Percentiles rank a stretch among this genome's conserved stretches.
phyloP scores from a whole-genome alignment of 1,140 invertebrate species.

The Propsilocerus akamusi region DNA sequence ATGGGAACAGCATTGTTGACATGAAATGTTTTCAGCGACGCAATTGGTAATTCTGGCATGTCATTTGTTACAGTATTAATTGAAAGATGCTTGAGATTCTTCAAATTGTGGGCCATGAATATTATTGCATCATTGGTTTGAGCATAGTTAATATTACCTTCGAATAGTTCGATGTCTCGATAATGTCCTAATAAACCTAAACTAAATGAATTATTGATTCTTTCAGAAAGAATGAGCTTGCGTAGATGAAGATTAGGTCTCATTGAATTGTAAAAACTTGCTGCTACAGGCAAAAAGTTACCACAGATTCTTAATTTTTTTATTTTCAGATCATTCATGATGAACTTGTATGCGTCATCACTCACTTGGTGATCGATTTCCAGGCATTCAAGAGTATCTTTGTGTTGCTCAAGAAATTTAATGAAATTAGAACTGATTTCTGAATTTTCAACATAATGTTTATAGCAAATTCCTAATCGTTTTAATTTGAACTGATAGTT shows the following conservation, averaged over 20 bases:
- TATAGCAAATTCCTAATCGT: neutral
- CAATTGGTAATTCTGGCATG: neutral
- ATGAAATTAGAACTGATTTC: neutral
- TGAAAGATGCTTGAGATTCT: neutral
- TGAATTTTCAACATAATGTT: neutral
- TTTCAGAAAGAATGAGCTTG: neutral
- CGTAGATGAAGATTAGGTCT: neutral
- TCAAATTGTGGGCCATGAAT: neutral
- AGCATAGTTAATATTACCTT: neutral
- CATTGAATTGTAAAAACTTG: neutral
- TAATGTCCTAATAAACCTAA: neutral
- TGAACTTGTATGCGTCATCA: neutral
- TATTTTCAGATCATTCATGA: neutral
- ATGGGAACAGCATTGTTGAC: neutral
- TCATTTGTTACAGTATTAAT: neutral
- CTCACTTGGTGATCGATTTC: neutral
- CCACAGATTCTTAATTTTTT: neutral
- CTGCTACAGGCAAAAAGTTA: neutral
- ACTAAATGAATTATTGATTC: neutral
- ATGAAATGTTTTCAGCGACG: neutral
- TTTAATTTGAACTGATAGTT: neutral
- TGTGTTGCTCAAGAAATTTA: neutral
- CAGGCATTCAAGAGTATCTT: neutral
- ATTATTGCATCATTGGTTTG: neutral
- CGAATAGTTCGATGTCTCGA: neutral